Conservation (phyloP, 2,113 vertebrate species). For the Felis catus region DNA sequence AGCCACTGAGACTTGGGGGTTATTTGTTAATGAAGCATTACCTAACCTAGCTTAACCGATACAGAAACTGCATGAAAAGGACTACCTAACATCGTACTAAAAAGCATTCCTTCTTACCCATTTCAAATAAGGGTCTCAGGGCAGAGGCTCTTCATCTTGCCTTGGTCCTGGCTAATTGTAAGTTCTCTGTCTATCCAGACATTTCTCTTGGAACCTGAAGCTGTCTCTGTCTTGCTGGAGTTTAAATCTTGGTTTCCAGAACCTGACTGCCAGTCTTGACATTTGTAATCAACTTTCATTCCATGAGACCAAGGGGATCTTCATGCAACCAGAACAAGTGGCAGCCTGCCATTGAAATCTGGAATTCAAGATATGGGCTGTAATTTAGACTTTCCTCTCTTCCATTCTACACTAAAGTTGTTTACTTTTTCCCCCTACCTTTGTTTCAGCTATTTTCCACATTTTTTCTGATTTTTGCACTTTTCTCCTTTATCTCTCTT, state of each 20-base stretch:
- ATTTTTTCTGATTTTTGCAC: background rate
- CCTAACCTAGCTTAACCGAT: background rate
- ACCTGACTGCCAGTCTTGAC: background rate
- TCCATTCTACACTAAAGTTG: background rate
- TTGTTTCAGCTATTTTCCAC: background rate
- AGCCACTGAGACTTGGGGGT: background rate
- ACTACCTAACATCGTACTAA: background rate
- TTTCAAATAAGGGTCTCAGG: background rate
- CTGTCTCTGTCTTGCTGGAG: background rate
- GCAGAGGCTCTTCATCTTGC: background rate
- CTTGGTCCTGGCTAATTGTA: background rate
- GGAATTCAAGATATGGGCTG: background rate
- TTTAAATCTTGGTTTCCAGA: background rate
- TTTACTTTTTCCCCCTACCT: background rate
- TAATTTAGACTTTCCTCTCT: background rate
- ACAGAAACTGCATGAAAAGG: background rate
- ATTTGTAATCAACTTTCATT: background rate
- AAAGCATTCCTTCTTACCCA: background rate
- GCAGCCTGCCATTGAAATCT: background rate
- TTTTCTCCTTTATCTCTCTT: background rate
- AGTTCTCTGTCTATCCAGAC: background rate
- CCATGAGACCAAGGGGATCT: background rate
- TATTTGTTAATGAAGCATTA: conserved; percentile 13
- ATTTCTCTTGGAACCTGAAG: background rate
- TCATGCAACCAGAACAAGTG: conserved; percentile 17